Percentiles rank a stretch among this genome's conserved stretches.
Evolutionary conservation across 2,113 vertebrate species (phyloP).

Genomic region (Oryzias curvinotus): DNA sequence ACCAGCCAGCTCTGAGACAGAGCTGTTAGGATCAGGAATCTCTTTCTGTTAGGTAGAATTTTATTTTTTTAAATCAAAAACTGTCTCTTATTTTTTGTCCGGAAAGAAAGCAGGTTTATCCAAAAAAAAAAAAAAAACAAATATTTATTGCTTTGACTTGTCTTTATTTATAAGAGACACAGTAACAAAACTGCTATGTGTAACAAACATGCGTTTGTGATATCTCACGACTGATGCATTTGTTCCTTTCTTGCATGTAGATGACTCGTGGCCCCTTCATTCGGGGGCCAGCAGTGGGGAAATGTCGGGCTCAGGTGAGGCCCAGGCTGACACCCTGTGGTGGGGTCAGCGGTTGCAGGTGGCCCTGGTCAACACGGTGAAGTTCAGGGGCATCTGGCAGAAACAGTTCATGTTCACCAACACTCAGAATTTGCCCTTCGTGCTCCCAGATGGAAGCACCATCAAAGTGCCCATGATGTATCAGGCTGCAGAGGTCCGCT

Average conservation of each 20-base stretch:
- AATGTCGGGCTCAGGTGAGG: constrained; percentile 64
- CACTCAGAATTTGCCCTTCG: constrained; percentile 85
- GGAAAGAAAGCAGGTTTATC: too few species aligned
- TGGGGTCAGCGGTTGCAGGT: constrained; percentile 68
- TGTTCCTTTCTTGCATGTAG: not conserved
- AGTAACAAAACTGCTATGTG: not conserved
- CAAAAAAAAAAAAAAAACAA: too few species aligned
- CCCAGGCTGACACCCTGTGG: constrained; percentile 34
- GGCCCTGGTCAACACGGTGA: constrained; percentile 80
- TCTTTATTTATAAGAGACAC: not conserved
- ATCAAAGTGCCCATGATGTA: constrained; percentile 90
- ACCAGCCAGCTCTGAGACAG: not conserved
- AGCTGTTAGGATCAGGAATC: not conserved
- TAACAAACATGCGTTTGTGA: too few species aligned
- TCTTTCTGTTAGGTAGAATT: not conserved
- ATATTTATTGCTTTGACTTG: too few species aligned
- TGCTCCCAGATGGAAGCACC: constrained; percentile 70
- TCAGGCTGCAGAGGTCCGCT: constrained; percentile 83
- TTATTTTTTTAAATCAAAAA: too few species aligned
- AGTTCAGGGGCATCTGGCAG: constrained; percentile 87
- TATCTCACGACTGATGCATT: not conserved
- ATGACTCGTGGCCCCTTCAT: constrained; percentile 55
- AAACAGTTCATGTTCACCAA: constrained; percentile 82
- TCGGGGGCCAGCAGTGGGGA: constrained; percentile 66
- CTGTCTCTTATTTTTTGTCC: too few species aligned